Conservation (phyloP, 2,113 vertebrate genomes). For the Oenanthe oenanthe region DNA sequence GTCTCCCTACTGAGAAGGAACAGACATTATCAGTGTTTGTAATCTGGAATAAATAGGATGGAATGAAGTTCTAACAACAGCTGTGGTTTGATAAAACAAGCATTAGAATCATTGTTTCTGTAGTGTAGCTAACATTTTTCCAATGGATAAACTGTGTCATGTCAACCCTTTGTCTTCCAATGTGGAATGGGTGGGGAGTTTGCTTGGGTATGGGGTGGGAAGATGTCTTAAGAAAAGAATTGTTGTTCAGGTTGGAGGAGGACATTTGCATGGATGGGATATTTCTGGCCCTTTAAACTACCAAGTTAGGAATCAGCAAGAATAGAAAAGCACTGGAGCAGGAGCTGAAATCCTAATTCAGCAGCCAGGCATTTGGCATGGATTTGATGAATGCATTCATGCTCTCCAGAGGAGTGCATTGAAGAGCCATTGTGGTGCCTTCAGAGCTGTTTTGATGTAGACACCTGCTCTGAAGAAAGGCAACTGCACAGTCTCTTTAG, state of each 20-base stretch:
- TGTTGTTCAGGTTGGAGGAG: not conserved
- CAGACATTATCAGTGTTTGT: not conserved
- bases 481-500: not conserved
- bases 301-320: not conserved
- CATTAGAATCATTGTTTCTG: not conserved
- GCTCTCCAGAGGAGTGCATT: not conserved
- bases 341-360: not conserved
- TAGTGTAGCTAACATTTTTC: not conserved
- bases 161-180: not conserved
- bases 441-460: not conserved
- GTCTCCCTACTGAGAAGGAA: not conserved
- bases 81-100: not conserved
- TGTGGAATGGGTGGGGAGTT: not conserved
- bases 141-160: not conserved
- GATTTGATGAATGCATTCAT: accelerated
- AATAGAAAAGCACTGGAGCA: not conserved
- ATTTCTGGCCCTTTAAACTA: not conserved
- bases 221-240: not conserved
- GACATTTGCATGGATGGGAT: not conserved
- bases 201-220: not conserved
- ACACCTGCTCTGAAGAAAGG: accelerated
- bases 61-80: not conserved
- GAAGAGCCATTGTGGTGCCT: not conserved
- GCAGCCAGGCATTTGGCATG: not conserved
- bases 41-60: not conserved